Evolutionary conservation across 2,888 invertebrate species (phyloP).

Genomic region (Phytoseiulus persimilis): DNA sequence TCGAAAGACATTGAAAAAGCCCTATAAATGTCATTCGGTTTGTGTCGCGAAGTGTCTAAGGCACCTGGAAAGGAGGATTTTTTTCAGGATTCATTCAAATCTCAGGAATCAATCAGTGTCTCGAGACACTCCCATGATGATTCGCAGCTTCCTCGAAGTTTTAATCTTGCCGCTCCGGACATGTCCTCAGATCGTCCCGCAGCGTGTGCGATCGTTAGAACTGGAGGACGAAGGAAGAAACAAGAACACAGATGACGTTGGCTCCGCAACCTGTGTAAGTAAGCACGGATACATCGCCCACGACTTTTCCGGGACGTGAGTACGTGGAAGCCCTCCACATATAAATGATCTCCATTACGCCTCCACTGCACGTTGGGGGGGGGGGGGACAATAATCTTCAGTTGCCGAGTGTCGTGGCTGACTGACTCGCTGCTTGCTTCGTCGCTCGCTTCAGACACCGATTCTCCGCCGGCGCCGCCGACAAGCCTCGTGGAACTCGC

Average conservation of each 20-base stretch:
- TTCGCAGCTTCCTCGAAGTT: no score
- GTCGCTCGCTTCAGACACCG: no score
- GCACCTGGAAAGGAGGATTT: slow-evolving; percentile 42
- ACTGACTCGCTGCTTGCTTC: no score
- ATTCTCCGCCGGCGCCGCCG: no score
- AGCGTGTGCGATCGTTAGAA: no score
- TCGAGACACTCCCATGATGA: no score
- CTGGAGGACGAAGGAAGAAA: no score
- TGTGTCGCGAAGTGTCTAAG: slow-evolving; percentile 67
- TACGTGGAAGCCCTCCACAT: neutral
- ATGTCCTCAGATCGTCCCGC: no score
- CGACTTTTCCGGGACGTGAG: neutral
- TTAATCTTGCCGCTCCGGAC: no score
- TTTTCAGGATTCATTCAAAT: slow-evolving; percentile 25
- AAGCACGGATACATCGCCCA: neutral
- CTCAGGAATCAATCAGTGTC: neutral
- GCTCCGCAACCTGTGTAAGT: neutral
- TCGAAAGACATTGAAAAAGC: slow-evolving; percentile 69
- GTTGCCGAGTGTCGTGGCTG: no score
- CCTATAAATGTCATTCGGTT: slow-evolving; percentile 68
- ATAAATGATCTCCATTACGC: neutral
- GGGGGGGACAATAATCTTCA: neutral
- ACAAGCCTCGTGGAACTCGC: no score
- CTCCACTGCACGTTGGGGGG: neutral
- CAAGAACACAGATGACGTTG: neutral